Base-by-base conservation (phyloP, 2,888 invertebrate species). In the Sarcophaga caerulescens region DNA sequence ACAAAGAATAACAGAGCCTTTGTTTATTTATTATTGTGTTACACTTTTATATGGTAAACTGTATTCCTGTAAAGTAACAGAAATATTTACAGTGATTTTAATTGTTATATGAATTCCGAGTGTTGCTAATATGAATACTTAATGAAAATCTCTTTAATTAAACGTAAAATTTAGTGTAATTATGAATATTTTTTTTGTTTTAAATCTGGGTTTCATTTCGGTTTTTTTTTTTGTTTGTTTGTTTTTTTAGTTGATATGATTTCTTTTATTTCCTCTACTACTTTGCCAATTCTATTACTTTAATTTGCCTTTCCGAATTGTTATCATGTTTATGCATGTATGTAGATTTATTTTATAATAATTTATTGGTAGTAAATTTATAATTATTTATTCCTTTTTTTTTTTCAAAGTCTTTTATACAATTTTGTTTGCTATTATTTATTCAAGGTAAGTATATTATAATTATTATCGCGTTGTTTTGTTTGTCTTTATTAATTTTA, bases 401-500 rank as follows among this genome's bases (percentile, higher is more conserved):
- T 52, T 71, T 19, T 21, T 65, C 52, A 57, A 35, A 2, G 35
- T 19, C 3, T 8, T 63, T 68, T 70, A 47, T 59, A 47, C 19
- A 4, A 4, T 70, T 14, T 59, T 17, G 5, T 52, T 76, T 66
- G 25, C 17, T 25, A 8, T 70, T 82, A 45, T 81, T 47, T 80
- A 35, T 78, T 59, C n/a, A 14, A 62, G 10, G 68, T 35, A 25
- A 52, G 57, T 44, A 47, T 79, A 47, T 79, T 70, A 62, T 68
- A 60, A 62, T 76, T 76, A 52, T 73, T 66, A 69, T 84, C n/a
- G 65, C 73, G 81, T 19, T 66, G 76, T 83, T 60, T 74, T 45
- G 45, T 74, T 76, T 82, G 66, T 74, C 75, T 57, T 74, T 79
- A 60, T 79, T 80, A 25, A 66, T 76, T 80, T 75, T 76, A 71